Evolutionary conservation across 1,140 invertebrate species (phyloP), one percentile per base, ranked within the genome.

Genomic region (Trichonephila clavata): DNA sequence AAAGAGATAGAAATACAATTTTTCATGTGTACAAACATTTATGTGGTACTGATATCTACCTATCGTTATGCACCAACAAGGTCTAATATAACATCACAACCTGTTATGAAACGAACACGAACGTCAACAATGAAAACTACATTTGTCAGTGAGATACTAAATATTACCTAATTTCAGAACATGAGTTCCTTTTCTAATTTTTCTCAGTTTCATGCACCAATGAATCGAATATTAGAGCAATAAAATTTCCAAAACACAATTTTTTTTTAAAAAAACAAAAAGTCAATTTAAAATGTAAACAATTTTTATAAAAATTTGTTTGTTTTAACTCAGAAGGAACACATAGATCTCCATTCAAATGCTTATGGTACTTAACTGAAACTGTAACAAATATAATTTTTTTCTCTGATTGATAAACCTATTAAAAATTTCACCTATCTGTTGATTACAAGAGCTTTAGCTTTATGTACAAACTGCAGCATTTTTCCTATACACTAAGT

Each of bases 21-120:
- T n/a, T 68, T 39, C 50, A 63, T 39, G 92, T 93, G 92, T 93
- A 93, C 71, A 93, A 93, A 93, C 92, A 93, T 87, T 92, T 50
- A 87, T 61, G 84, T 93, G 92, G 50, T 71, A 59, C 50, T 81
- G 50, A 32, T 32, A 61, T 59, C 68, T 77, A 90, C 21, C 88
- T 90, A 90, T 24, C 21, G n/a, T 81, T 77, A 81, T 39, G 43
- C 60, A 87, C 86, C 86, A 24, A 83, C 81, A 87, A 24, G 13
- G 14, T 39, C 86, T 87, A 87, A 87, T 50, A 39, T 84, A 84
- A 84, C 83, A 84, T 84, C 83, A 87, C 86, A 87, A 84, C 57
- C 57, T 27, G 43, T n/a, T 24, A 21, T 39, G 21, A n/a, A 57
- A 83, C 24, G 60, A 87, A 83, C 24, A 87, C 27, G 18, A 86